Evolutionary conservation across 2,797 vertebrate genomes (phyloP).

Genomic region (Spinus pinus): DNA sequence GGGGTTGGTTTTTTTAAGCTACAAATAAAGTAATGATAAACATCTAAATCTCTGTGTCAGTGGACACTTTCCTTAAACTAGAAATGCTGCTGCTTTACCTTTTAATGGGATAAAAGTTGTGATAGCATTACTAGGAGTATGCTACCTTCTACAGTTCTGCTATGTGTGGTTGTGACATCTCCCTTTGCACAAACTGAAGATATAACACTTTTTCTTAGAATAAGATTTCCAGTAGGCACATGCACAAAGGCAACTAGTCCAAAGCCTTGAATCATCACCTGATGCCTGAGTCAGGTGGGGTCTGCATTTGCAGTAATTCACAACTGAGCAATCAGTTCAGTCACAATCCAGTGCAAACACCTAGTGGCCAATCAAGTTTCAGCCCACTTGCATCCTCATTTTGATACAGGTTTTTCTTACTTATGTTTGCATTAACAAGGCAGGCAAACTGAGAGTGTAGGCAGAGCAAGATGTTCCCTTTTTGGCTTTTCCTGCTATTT

Average conservation of each 20-base stretch:
- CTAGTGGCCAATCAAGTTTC: not conserved
- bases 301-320: not conserved
- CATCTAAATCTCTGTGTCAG: not conserved
- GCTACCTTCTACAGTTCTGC: not conserved
- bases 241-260: not conserved
- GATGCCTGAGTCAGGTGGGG: not conserved
- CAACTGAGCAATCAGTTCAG: not conserved
- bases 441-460: not conserved
- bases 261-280: conserved; percentile 2
- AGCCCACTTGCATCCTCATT: not conserved
- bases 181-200: not conserved
- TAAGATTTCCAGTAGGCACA: not conserved
- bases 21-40: not conserved
- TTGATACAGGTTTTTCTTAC: not conserved
- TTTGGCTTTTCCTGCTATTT: not conserved
- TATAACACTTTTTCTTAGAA: not conserved
- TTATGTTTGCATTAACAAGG: not conserved
- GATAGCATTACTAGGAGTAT: not conserved
- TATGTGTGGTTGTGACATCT: not conserved
- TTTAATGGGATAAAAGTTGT: conserved; percentile 22
- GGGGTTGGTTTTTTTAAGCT: not conserved
- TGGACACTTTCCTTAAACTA: not conserved
- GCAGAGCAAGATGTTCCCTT: not conserved
- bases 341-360: not conserved
- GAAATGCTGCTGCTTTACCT: not conserved